Evolutionary conservation across 35 echinoderm and acorn worm species (phyloP).

Genomic region (Ptychodera flava): DNA sequence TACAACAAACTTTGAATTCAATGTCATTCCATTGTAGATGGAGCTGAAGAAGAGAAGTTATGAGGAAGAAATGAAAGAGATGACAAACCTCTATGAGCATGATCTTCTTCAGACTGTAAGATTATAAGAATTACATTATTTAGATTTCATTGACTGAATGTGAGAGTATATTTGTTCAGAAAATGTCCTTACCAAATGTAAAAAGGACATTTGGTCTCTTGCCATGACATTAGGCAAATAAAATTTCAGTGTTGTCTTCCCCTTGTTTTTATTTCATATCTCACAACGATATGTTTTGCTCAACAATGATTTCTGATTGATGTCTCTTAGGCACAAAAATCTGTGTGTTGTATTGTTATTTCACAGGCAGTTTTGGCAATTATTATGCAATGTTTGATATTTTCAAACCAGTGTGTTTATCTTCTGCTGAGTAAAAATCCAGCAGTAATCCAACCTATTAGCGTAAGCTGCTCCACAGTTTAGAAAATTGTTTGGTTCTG

Average conservation of each 20-base stretch:
- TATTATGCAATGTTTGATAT: too few species aligned
- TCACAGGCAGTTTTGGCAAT: too few species aligned
- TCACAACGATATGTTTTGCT: too few species aligned
- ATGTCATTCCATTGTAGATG: background rate
- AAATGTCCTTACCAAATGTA: background rate
- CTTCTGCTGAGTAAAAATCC: too few species aligned
- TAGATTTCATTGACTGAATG: background rate
- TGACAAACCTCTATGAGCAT: background rate
- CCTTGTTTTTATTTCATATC: background rate
- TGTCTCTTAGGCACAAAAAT: too few species aligned
- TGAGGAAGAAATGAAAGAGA: background rate
- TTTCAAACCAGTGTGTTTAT: too few species aligned
- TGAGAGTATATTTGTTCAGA: background rate
- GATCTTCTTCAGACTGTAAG: background rate
- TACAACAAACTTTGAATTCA: background rate
- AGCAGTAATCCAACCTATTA: too few species aligned
- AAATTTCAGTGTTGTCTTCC: background rate
- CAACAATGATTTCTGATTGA: too few species aligned
- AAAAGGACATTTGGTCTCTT: background rate
- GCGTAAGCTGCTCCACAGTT: too few species aligned
- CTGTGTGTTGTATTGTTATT: too few species aligned
- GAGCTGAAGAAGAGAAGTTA: background rate
- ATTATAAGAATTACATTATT: too few species aligned
- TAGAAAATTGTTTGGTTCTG: too few species aligned
- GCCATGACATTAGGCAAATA: background rate